Evolutionary conservation across 2,888 invertebrate species (phyloP).

Genomic region (Amphipoea oculea): DNA sequence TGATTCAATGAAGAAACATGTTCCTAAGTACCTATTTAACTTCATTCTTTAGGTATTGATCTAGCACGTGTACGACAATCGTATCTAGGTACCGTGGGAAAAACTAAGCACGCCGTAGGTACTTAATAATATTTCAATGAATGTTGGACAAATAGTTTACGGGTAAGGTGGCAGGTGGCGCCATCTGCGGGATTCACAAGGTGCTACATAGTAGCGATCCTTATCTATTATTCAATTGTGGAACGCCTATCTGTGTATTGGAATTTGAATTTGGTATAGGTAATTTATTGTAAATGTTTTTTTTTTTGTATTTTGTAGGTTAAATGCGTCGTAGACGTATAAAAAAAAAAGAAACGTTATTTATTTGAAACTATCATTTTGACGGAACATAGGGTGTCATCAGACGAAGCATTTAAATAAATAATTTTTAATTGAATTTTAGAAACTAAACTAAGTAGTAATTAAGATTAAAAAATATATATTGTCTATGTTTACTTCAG

Average conservation of each 20-base stretch:
- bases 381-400: neutral
- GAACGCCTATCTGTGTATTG: slow-evolving; percentile 1
- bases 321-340: neutral
- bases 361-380: neutral
- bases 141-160: slow-evolving; percentile 6
- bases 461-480: neutral
- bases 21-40: neutral
- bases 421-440: no score
- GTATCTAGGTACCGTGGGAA: neutral
- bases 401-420: neutral
- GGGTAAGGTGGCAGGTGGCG: slow-evolving; percentile 23
- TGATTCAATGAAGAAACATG: neutral
- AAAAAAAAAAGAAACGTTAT: neutral
- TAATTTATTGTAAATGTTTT: slow-evolving; percentile 1
- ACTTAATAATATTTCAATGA: neutral
- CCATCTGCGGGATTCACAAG: slow-evolving; percentile 36
- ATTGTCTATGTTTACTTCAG: neutral
- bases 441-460: no score
- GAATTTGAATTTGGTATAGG: slow-evolving; percentile 21
- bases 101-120: neutral
- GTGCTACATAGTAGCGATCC: slow-evolving; percentile 8
- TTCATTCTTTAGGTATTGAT: neutral
- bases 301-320: neutral
- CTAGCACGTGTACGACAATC: neutral
- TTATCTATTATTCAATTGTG: slow-evolving; percentile 48